Conservation (phyloP, 2,888 invertebrate genomes). For the Papilio protenor region DNA sequence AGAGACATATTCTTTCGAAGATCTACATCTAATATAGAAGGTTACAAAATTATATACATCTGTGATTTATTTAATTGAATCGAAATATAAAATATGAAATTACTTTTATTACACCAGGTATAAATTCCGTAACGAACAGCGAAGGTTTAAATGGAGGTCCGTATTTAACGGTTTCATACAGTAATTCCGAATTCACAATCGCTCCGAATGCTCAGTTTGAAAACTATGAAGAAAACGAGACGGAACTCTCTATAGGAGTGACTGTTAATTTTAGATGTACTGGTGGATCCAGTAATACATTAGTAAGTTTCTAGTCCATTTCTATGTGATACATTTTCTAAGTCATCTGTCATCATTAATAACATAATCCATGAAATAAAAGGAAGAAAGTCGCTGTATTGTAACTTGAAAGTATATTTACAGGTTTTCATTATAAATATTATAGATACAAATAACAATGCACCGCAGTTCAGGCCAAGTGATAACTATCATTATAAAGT, state of each 20-base stretch:
- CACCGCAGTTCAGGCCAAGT: constrained; percentile 68
- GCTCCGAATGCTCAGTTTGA: constrained; percentile 59
- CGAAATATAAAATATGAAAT: constrained; percentile 33
- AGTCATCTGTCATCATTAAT: too few relatives aligned
- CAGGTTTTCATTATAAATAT: constrained; percentile 72
- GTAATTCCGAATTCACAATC: constrained; percentile 58
- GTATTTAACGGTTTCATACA: constrained; percentile 57
- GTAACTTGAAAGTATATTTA: constrained; percentile 27
- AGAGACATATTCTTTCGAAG: constrained; percentile 59
- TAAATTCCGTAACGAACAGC: constrained; percentile 52
- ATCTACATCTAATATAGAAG: constrained; percentile 57
- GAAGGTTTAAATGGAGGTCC: constrained; percentile 60
- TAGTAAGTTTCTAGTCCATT: constrained; percentile 57
- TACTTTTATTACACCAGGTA: constrained; percentile 53
- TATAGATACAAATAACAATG: constrained; percentile 79
- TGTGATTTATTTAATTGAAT: background rate
- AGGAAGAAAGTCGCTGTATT: background rate
- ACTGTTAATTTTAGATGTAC: constrained; percentile 63
- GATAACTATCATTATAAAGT: constrained; percentile 66
- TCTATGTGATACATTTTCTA: background rate
- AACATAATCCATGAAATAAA: background rate
- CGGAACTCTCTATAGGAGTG: constrained; percentile 53
- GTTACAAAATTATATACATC: constrained; percentile 52
- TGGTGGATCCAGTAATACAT: constrained; percentile 51
- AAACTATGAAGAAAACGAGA: constrained; percentile 73